Conservation (phyloP, 2,113 vertebrate species). For the Trinectes maculatus region DNA sequence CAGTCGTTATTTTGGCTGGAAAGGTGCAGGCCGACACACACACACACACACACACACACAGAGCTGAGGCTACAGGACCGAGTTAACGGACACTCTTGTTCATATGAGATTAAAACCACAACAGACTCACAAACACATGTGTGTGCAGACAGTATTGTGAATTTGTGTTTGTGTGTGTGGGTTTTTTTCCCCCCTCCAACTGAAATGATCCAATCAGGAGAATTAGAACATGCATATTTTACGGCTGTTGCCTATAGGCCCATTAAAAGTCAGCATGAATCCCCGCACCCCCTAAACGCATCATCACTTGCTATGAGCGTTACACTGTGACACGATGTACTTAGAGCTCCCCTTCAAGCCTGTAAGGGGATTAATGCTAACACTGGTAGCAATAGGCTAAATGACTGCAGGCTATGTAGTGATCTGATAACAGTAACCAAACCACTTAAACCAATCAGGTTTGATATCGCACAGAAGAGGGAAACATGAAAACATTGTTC, state of each 20-base stretch:
- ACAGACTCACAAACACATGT: conserved; percentile 70
- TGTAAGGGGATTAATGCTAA: conserved; percentile 42
- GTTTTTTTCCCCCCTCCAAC: neutral
- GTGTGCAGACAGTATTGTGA: conserved; percentile 36
- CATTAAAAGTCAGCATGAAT: conserved; percentile 13
- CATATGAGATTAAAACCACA: conserved; percentile 71
- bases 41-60: conserved; percentile 12
- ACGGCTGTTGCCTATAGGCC: conserved; percentile 1
- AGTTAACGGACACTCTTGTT: conserved; percentile 71
- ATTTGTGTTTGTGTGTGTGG: neutral
- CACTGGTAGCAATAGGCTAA: conserved; percentile 41
- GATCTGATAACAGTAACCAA: conserved; percentile 65
- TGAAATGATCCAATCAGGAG: neutral
- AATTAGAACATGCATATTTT: neutral
- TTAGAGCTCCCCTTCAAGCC: conserved; percentile 26
- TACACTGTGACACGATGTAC: conserved; percentile 35
- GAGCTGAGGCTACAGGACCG: conserved; percentile 19
- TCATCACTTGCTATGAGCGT: conserved; percentile 24
- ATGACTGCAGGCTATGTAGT: conserved; percentile 63
- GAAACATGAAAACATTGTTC: neutral
- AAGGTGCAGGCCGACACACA: conserved; percentile 39
- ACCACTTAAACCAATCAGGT: conserved; percentile 52
- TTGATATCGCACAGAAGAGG: neutral
- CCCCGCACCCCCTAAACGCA: conserved; percentile 26
- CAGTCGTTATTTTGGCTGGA: conserved; percentile 69